These are phyloP conservation scores for Agrotis clavis DNA, from an alignment of 2,888 invertebrate genomes.

Conservation along the genomic window DNA sequence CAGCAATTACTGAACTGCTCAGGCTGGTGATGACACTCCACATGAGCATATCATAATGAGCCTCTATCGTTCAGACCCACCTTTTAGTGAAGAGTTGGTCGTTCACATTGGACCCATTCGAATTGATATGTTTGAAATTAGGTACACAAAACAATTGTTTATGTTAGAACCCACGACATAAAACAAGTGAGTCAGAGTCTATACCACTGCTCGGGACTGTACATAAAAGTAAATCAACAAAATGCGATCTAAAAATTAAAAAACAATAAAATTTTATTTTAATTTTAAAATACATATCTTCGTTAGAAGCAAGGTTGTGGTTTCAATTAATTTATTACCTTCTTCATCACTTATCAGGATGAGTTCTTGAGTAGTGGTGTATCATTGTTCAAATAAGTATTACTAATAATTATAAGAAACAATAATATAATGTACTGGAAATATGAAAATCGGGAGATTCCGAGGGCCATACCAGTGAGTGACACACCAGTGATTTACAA, in stretches of 20 bases:
- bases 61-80: no score
- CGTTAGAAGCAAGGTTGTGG: constrained; percentile 4
- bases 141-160: no score
- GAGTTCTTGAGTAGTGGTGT: not conserved
- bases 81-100: no score
- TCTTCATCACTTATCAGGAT: constrained; percentile 9
- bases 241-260: constrained; percentile 2
- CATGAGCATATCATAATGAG: no score
- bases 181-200: no score
- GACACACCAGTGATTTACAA: not conserved
- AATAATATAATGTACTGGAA: not conserved
- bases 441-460: not conserved
- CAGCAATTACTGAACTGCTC: no score
- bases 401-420: not conserved
- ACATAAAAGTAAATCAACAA: not conserved
- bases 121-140: no score
- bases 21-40: not conserved
- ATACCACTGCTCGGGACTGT: no score
- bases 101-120: no score
- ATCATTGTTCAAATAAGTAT: not conserved
- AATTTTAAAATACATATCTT: not conserved
- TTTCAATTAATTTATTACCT: constrained; percentile 38
- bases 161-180: no score
- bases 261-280: not conserved
- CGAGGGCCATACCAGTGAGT: not conserved